Conservation (phyloP, 2,113 vertebrate species). For the Campylorhamphus procurvoides region DNA sequence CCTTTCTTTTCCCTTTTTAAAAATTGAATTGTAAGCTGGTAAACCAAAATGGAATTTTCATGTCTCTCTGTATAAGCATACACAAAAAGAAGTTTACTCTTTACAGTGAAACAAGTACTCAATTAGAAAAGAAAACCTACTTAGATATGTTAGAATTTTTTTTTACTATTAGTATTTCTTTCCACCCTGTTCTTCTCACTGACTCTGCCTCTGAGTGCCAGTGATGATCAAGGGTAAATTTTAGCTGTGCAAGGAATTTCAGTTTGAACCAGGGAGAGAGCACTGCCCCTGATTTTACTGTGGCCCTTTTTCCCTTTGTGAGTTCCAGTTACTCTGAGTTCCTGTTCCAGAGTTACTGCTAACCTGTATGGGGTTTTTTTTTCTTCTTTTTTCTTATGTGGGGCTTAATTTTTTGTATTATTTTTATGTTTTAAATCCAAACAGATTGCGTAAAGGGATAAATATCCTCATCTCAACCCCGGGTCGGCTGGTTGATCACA, state of each 20-base stretch:
- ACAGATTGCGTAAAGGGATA: constrained; percentile 93
- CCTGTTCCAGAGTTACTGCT: background rate
- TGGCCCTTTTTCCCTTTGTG: background rate
- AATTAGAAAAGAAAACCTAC: background rate
- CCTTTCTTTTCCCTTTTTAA: background rate
- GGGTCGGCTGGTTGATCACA: constrained; percentile 94
- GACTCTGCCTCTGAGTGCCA: background rate
- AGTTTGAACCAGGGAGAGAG: background rate
- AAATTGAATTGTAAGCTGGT: constrained; percentile 22
- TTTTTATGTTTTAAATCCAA: background rate
- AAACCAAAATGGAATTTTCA: background rate
- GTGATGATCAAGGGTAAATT: background rate
- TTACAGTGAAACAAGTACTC: background rate
- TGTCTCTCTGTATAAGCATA: background rate
- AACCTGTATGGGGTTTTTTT: background rate
- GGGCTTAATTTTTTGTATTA: background rate
- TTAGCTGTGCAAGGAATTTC: background rate
- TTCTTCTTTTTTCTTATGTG: background rate
- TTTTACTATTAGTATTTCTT: background rate
- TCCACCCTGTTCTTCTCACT: background rate
- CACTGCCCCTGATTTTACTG: background rate
- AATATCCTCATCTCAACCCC: constrained; percentile 95
- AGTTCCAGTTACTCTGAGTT: background rate
- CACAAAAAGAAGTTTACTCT: constrained; percentile 23
- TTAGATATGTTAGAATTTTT: background rate